Evolutionary conservation across 2,113 vertebrate genomes (phyloP), one percentile per base, ranked within the genome.

Genomic region (Stigmatopora argus): DNA sequence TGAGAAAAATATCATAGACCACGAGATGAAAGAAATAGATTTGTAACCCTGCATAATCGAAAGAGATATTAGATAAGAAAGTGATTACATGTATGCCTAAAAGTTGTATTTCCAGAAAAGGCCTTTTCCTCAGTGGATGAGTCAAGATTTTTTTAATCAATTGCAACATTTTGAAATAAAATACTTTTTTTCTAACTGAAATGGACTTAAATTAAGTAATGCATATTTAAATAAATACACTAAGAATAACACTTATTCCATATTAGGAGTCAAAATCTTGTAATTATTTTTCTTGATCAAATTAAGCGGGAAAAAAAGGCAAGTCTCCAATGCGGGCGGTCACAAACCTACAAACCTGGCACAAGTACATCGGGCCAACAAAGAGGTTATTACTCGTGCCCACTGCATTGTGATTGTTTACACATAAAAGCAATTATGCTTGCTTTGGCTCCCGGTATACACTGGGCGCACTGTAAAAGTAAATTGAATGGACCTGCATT

Each of bases 341-440:
- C 9, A 66, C 81, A 87, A 83, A 71, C 69, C 79, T 78, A 75
- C 75, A 85, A 83, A 71, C 58, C 75, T 70, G 34, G 51, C 59
- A 64, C 67, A 74, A 52, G 56, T 60, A 52, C 34, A 47, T 2
- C 14, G 38, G 47, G 53, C 61, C 19, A 62, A 69, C 64, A 44
- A 70, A 46, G 58, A 70, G 72, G 67, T 78, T 74, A 83, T 81
- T 73, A 73, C 78, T 69, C 17, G 45, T 65, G 17, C 44, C 3
- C 52, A 62, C 65, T 74, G 60, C 59, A 56, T 23, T 31, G 71
- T 77, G 74, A 83, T 77, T 82, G 71, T 75, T 65, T 57, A 64
- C 52, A 47, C 21, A 62, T 59, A 56, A 76, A 70, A 59, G 46
- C 34, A 78, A 61, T 61, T 61, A 61, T 19, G 14, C 19, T 21